Base-by-base conservation (phyloP, 2,888 invertebrate genomes). In the Acanthosepion pharaonis region DNA sequence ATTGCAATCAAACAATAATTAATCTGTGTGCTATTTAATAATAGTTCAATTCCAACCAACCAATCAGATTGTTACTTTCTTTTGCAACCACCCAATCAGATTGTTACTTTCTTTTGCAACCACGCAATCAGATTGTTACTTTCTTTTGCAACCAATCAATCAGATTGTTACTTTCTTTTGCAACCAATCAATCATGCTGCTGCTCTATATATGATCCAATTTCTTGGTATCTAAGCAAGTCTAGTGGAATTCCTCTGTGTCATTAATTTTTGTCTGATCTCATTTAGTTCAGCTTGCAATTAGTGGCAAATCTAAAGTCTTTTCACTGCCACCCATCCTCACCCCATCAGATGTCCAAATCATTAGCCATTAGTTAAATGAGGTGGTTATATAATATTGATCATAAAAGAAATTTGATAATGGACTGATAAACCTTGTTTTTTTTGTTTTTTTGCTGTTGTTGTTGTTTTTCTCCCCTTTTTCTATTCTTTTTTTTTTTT, bases 161-260 rank as follows among this genome's bases (percentile, higher is more conserved):
- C 42, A 42, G 42, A 42, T 42, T 42, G 42, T 42, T 42, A 42
- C 42, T 42, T n/a, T 78, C 8, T 78, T n/a, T 78, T 28, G 8
- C 78, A 78, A 78, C 78, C 78, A 78, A 78, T n/a, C 78, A 78
- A 78, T 78, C 78, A n/a, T 78, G 78, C 11, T 78, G n/a, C n/a
- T 33, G n/a, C n/a, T 28, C 28, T 78, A 15, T 78, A n/a, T 78
- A 5, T 33, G 9, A 15, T 3, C n/a, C 0, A n/a, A 78, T 18
- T 28, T 78, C 78, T 78, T 78, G 0, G 78, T 78, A 11, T 78
- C 78, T 11, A n/a, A 78, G 9, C 23, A 78, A 11, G 59, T 59
- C 6, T 59, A 59, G 59, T 23, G 20, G 59, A 59, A 59, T 4
- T 20, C 20, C 55, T 55, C 15, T 11, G 23, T 59, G 23, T 23